Evolutionary conservation across 2,113 vertebrate species (phyloP).

Genomic region (Xenopus laevis): DNA sequence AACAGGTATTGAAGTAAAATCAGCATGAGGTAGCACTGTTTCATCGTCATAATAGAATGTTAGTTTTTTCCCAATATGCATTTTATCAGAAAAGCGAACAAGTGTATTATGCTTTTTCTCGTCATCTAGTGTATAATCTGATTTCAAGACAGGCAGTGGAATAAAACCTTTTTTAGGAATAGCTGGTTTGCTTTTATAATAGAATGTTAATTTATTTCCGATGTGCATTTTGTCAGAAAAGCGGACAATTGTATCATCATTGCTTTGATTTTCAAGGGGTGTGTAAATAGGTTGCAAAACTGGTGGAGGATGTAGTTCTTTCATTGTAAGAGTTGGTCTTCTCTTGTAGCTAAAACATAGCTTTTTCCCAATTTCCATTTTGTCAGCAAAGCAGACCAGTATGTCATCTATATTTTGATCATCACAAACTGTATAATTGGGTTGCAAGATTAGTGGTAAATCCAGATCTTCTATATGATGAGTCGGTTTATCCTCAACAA

Average conservation of each 20-base stretch:
- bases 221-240: background rate
- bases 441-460: too few species aligned
- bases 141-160: too few species aligned
- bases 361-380: background rate
- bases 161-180: too few species aligned
- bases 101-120: background rate
- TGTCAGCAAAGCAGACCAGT: background rate
- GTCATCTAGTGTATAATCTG: background rate
- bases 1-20: too few species aligned
- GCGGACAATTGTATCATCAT: background rate
- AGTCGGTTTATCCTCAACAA: background rate
- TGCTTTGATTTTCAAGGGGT: background rate
- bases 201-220: background rate
- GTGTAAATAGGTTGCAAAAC: background rate
- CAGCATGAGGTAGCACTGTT: too few species aligned
- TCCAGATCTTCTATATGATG: too few species aligned
- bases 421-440: background rate
- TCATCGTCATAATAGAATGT: too few species aligned
- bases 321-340: background rate
- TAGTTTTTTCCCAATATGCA: background rate
- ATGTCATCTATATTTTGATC: background rate
- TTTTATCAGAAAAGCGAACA: background rate
- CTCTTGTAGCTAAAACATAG: background rate
- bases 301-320: background rate
- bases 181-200: background rate